phyloP scores from a whole-genome alignment of 1,140 invertebrate genomes.

The Dufourea novaeangliae region DNA sequence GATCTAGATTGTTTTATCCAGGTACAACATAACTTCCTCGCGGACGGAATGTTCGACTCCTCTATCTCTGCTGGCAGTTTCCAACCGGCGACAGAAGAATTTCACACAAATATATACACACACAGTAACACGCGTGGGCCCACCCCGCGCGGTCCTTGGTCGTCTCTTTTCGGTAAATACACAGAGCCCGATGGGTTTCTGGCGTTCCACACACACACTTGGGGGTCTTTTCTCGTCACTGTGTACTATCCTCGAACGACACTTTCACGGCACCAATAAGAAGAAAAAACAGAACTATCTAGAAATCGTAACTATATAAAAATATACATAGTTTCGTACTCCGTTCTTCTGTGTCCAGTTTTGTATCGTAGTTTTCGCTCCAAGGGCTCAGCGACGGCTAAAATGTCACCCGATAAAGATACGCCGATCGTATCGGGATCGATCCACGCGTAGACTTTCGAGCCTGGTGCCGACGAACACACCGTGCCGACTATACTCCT shows the following conservation, averaged over 20 bases:
- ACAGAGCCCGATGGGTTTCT: too few relatives aligned
- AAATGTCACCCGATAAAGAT: too few relatives aligned
- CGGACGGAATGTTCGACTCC: slow-evolving; percentile 10
- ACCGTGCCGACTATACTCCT: slow-evolving; percentile 47
- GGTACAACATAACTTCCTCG: slow-evolving; percentile 36
- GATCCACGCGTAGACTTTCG: slow-evolving; percentile 20
- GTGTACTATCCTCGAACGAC: background rate
- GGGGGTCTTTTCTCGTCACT: background rate
- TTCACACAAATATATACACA: background rate
- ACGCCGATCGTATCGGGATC: too few relatives aligned
- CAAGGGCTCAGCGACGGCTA: too few relatives aligned
- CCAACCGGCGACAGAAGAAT: background rate
- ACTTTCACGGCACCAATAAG: slow-evolving; percentile 15
- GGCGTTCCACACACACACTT: background rate
- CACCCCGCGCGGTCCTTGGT: background rate
- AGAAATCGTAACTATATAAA: too few relatives aligned
- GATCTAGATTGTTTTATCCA: slow-evolving; percentile 43
- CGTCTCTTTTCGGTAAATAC: background rate
- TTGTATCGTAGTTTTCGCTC: too few relatives aligned
- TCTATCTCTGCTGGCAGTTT: slow-evolving; percentile 15
- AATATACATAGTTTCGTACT: too few relatives aligned
- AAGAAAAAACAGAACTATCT: too few relatives aligned
- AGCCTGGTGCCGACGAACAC: slow-evolving; percentile 30
- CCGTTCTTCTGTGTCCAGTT: too few relatives aligned
- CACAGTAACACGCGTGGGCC: background rate